phyloP scores from a whole-genome alignment of 2,888 invertebrate species.

The Nasonia oneida region DNA sequence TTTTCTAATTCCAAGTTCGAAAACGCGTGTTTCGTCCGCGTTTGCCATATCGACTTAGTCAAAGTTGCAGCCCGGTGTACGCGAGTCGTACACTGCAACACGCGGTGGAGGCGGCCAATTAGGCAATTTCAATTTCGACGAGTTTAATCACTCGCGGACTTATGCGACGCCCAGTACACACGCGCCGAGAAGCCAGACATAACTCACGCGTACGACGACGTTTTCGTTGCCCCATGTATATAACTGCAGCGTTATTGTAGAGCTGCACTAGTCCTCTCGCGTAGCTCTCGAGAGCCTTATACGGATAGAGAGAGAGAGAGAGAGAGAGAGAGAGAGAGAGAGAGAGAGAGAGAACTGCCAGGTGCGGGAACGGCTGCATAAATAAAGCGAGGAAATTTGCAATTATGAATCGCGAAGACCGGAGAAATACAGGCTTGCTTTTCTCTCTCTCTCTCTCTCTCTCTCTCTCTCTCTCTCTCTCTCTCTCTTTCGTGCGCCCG shows the following conservation, averaged over 20 bases:
- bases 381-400: conserved; percentile 79
- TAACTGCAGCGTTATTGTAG: background rate
- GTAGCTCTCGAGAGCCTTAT: no score
- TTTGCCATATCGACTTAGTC: background rate
- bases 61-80: background rate
- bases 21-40: no score
- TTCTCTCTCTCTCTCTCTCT: no score
- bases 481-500: conserved; percentile 64
- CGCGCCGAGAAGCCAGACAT: background rate
- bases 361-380: conserved; percentile 74
- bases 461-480: conserved; percentile 63
- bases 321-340: no score
- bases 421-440: conserved; percentile 76
- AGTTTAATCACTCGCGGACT: conserved; percentile 60
- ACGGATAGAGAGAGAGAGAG: background rate
- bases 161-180: conserved; percentile 38
- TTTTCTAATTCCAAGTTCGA: background rate
- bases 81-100: background rate
- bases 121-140: conserved; percentile 63
- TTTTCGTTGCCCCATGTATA: background rate
- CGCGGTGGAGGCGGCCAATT: conserved; percentile 48
- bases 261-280: no score
- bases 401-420: conserved; percentile 78
- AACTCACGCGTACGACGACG: background rate
- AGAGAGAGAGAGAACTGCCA: conserved; percentile 54